phyloP scores from a whole-genome alignment of 2,797 vertebrate species.

The Bufotes viridis region DNA sequence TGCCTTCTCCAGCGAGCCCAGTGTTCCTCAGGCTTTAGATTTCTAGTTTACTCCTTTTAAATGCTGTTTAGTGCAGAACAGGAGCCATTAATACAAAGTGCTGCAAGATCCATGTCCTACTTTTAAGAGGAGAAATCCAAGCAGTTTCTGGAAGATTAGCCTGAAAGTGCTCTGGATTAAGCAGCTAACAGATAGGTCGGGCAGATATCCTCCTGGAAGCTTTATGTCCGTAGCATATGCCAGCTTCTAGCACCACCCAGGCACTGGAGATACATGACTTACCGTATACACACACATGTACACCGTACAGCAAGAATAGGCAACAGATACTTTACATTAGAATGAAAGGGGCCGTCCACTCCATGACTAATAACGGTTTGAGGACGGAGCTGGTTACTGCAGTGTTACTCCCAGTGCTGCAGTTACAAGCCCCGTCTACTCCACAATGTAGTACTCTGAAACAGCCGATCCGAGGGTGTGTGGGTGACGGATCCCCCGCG shows the following conservation, averaged over 20 bases:
- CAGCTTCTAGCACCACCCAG: slow-evolving; percentile 1
- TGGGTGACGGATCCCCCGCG: too few species aligned
- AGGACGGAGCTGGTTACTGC: too few species aligned
- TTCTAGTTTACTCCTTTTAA: background rate
- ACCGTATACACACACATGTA: too few species aligned
- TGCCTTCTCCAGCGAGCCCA: too few species aligned
- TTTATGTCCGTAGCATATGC: slow-evolving; percentile 64
- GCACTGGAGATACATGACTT: background rate
- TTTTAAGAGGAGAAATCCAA: slow-evolving; percentile 26
- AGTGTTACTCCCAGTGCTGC: too few species aligned
- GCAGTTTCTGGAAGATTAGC: slow-evolving; percentile 67
- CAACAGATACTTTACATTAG: too few species aligned
- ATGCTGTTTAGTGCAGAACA: background rate
- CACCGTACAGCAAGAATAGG: too few species aligned
- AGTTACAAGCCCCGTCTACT: too few species aligned
- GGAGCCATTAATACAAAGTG: background rate
- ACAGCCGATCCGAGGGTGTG: too few species aligned
- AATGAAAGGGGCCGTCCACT: too few species aligned
- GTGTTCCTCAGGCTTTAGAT: background rate
- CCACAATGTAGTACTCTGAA: too few species aligned
- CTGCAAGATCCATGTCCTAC: slow-evolving; percentile 4
- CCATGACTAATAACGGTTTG: too few species aligned
- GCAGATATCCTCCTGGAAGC: slow-evolving; percentile 64
- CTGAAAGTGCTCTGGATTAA: slow-evolving; percentile 69
- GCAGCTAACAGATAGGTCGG: slow-evolving; percentile 67